Base-by-base conservation (phyloP, 2,888 invertebrate genomes). In the Acanthopleura granulata region DNA sequence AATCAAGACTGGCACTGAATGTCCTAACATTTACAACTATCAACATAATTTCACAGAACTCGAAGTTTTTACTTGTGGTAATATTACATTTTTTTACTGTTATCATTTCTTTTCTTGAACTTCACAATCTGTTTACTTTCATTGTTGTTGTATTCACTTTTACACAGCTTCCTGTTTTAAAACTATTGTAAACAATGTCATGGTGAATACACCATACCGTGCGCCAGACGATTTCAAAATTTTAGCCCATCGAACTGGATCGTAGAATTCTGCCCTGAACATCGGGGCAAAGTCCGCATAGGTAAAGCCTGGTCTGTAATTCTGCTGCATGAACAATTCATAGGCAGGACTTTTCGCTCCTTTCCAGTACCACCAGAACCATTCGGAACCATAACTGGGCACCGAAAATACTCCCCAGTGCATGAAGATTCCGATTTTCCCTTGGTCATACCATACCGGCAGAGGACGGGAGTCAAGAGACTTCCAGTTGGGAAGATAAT, bases 251-350 rank as follows among this genome's bases (percentile, higher is more conserved):
- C 94, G 91, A 0, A 93, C 91, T 0, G 97, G 94, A 88, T 97
- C 93, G 87, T 94, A 98, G 85, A 97, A 95, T 89, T 97, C 96
- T 0, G 96, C 80, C 49, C 94, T 96, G 85, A 98, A 97, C 86
- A 95, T 66, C 22, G 93, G 93, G 0, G 94, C 98, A 91, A 98
- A 98, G 76, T 98, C 96, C 87, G 96, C 96, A 90, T 98, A 98
- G 0, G 95, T 94, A 86, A 96, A 97, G 71, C 92, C 93, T 3
- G 96, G 96, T 74, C 94, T 94, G 90, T 95, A 98, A 86, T 96
- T 96, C 50, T 93, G 91, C 49, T 93, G 90, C 95, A 98, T 97
- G 88, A 94, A 98, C 18, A 85, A 79, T 14, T 72, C 72, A 73
- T 85, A 82, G 49, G 78, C 81, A 22, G 79, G 74, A 12, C 75